These are phyloP conservation scores for Leptopilina syphax DNA, from an alignment of 2,888 invertebrate species.

Conservation along the genomic window DNA sequence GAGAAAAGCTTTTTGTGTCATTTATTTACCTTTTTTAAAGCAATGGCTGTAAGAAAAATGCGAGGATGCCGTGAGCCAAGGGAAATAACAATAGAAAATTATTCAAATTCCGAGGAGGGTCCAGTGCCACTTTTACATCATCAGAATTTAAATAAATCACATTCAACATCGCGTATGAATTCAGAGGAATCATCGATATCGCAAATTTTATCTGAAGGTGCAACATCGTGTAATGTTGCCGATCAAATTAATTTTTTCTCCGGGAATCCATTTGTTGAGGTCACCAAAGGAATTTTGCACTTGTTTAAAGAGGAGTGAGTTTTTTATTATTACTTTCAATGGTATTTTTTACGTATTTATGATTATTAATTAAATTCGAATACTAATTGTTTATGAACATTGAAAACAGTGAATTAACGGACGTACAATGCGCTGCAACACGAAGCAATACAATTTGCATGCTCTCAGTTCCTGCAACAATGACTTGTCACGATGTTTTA, in stretches of 20 bases:
- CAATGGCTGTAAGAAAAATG: constrained; percentile 78
- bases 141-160: constrained; percentile 54
- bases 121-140: constrained; percentile 67
- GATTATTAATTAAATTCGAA: no score
- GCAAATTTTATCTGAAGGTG: constrained; percentile 57
- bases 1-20: no score
- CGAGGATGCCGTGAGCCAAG: constrained; percentile 84
- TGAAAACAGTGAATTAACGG: constrained; percentile 84
- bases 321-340: constrained; percentile 3
- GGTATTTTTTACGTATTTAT: no score
- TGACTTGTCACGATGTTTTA: constrained; percentile 95
- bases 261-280: constrained; percentile 98
- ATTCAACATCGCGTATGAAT: constrained; percentile 62
- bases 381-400: background rate
- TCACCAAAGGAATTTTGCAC: constrained; percentile 97
- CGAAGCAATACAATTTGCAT: constrained; percentile 92
- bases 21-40: constrained; percentile 12
- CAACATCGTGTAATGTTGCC: constrained; percentile 63
- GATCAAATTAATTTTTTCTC: constrained; percentile 85
- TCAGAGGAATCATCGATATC: constrained; percentile 63
- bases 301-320: constrained; percentile 97
- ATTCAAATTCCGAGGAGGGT: constrained; percentile 82
- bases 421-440: constrained; percentile 82
- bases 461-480: constrained; percentile 91
- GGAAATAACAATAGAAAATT: constrained; percentile 89